Evolutionary conservation across 2,888 invertebrate species (phyloP), one percentile per base, ranked within the genome.

Genomic region (Odontomyia ornata): DNA sequence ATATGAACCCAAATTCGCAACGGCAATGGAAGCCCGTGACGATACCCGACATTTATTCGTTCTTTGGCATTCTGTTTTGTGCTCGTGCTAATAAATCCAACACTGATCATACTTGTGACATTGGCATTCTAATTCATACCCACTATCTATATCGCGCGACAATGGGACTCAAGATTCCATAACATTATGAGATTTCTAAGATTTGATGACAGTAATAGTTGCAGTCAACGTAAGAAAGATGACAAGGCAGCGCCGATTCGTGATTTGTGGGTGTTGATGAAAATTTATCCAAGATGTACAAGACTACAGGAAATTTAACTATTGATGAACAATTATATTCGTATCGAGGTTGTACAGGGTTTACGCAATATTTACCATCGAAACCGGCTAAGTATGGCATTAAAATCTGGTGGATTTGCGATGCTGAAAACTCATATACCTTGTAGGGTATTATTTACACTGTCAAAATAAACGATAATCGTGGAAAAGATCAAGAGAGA

Each of bases 271-370:
- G 80, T 77, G 79, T 82, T 83, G 82, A 83, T 80, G 76, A 78
- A 56, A 83, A 83, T 81, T 79, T 83, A 62, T 30, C 72, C 27
- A 79, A 80, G 77, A 30, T 77, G 28, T 84, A 83, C 79, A 80
- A 80, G 57, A 81, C 83, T 76, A 80, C 80, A 46, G 82, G 79
- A 75, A 77, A 80, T 77, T 57, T 83, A 43, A 83, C 83, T 47
- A 80, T 83, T 28, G 83, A 83, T 71, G 83, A 83, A 73, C 82
- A n/a, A n/a, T n/a, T n/a, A n/a, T n/a, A 83, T 76, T 78, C 83
- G 15, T 82, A 77, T 79, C 80, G 82, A 25, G 82, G 82, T 18
- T 78, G 80, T 27, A 82, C 82, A 52, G 76, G 78, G 76, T 82
- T 81, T 60, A 82, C 81, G 3, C 80, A 82, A 73, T 81, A 81